A percentile compares a stretch with the other conserved stretches of the same genome.
phyloP scores from a whole-genome alignment of 1,140 invertebrate genomes.

The Nylanderia fulva region DNA sequence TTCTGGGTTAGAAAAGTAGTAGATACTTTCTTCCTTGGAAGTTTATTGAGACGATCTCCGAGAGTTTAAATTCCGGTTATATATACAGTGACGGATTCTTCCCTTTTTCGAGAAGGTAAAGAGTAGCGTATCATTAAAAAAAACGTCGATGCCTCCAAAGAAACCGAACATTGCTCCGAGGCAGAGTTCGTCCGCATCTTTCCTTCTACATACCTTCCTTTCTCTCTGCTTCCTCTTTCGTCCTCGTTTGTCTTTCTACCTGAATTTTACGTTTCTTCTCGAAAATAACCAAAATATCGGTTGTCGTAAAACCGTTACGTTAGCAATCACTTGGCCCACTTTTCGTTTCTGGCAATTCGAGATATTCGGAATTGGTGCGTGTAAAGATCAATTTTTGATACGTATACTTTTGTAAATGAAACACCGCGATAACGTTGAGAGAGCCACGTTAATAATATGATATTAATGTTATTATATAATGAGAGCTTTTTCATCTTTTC shows the following conservation, averaged over 20 bases:
- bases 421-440: background rate
- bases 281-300: constrained; percentile 71
- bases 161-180: constrained; percentile 59
- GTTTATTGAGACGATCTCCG: constrained; percentile 68
- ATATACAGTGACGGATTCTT: constrained; percentile 78
- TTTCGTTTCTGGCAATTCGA: constrained; percentile 34
- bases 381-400: constrained; percentile 6
- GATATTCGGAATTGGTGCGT: constrained; percentile 29
- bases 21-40: constrained; percentile 77
- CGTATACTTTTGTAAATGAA: constrained; percentile 8
- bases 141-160: constrained; percentile 50
- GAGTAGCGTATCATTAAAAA: constrained; percentile 78
- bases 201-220: constrained; percentile 29
- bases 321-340: constrained; percentile 45
- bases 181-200: constrained; percentile 38
- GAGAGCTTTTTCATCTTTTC: background rate
- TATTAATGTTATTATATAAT: background rate
- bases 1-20: constrained; percentile 68
- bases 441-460: background rate
- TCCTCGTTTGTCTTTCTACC: constrained; percentile 56
- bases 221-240: constrained; percentile 46
- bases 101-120: constrained; percentile 77
- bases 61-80: constrained; percentile 76
- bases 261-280: constrained; percentile 38
- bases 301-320: constrained; percentile 69